Conservation (phyloP, 2,113 vertebrate genomes). For the Perca schrenkii region DNA sequence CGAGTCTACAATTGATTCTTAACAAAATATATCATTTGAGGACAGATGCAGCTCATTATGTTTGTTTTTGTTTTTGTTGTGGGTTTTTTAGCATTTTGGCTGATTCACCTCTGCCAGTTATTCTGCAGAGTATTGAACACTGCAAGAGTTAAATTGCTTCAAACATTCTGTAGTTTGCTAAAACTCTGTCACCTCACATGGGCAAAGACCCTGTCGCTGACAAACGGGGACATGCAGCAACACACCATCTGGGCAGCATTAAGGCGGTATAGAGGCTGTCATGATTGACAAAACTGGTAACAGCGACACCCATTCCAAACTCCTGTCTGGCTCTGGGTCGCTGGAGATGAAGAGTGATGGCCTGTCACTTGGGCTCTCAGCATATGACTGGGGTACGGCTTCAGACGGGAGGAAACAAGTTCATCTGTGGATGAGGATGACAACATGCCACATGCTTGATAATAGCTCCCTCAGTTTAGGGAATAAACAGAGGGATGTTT, state of each 20-base stretch:
- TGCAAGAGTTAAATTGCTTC: conserved; percentile 10
- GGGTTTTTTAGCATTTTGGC: background rate
- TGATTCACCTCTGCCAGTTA: conserved; percentile 3
- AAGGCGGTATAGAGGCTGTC: conserved; percentile 67
- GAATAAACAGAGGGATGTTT: conserved; percentile 72
- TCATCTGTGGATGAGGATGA: conserved; percentile 71
- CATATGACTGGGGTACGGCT: conserved; percentile 60
- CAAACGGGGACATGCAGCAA: conserved; percentile 68
- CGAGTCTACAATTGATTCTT: background rate
- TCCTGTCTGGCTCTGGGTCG: conserved; percentile 72
- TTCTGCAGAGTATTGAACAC: conserved; percentile 4
- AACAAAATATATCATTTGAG: background rate
- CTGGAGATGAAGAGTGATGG: conserved; percentile 82
- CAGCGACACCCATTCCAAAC: conserved; percentile 71
- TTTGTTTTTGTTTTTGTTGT: conserved; percentile 13
- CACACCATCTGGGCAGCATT: conserved; percentile 80
- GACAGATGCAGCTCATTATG: conserved; percentile 23
- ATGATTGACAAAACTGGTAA: conserved; percentile 80
- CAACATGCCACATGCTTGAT: conserved; percentile 74
- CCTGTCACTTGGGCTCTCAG: conserved; percentile 71
- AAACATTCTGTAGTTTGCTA: conserved; percentile 30
- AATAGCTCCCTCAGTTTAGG: conserved; percentile 70
- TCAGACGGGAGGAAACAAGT: conserved; percentile 62
- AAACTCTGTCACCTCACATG: conserved; percentile 38
- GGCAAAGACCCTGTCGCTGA: conserved; percentile 65